Evolutionary conservation across 2,888 invertebrate genomes (phyloP).

Genomic region (Atethmia centrago): DNA sequence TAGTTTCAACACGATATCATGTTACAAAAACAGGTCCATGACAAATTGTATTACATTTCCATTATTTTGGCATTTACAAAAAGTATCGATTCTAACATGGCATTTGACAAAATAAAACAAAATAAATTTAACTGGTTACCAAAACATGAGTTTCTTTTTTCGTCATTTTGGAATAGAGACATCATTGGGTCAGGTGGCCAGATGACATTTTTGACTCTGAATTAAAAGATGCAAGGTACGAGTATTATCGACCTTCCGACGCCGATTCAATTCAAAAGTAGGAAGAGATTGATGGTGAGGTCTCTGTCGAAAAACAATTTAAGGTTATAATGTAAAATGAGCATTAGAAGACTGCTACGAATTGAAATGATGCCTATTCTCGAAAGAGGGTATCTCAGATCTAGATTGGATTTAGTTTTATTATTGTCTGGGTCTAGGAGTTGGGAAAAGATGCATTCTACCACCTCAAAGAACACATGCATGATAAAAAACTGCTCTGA

Average conservation of each 20-base stretch:
- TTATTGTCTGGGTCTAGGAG: background rate
- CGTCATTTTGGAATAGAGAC: slow-evolving; percentile 32
- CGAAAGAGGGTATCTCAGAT: background rate
- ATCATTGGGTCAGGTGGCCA: slow-evolving; percentile 40
- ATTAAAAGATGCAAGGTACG: slow-evolving; percentile 69
- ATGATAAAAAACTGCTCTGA: background rate
- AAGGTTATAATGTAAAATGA: slow-evolving; percentile 52
- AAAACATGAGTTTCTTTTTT: slow-evolving; percentile 23
- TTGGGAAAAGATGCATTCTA: background rate
- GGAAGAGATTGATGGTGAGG: slow-evolving; percentile 72
- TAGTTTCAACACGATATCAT: slow-evolving; percentile 43
- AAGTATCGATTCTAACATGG: slow-evolving; percentile 30
- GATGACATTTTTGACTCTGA: slow-evolving; percentile 48
- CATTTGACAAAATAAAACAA: slow-evolving; percentile 19
- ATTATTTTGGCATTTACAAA: slow-evolving; percentile 31
- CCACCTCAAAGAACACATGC: background rate
- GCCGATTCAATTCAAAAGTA: slow-evolving; percentile 68
- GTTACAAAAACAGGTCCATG: slow-evolving; percentile 37
- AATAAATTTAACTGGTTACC: slow-evolving; percentile 18
- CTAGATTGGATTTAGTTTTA: background rate
- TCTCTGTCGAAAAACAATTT: slow-evolving; percentile 64
- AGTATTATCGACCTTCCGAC: slow-evolving; percentile 58
- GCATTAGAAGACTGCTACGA: background rate
- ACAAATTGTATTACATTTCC: slow-evolving; percentile 49
- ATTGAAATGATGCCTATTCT: slow-evolving; percentile 31